Percentiles rank a stretch among this genome's conserved stretches.
Conservation (phyloP, 2,113 vertebrate species). For the Brienomyrus longianalis region DNA sequence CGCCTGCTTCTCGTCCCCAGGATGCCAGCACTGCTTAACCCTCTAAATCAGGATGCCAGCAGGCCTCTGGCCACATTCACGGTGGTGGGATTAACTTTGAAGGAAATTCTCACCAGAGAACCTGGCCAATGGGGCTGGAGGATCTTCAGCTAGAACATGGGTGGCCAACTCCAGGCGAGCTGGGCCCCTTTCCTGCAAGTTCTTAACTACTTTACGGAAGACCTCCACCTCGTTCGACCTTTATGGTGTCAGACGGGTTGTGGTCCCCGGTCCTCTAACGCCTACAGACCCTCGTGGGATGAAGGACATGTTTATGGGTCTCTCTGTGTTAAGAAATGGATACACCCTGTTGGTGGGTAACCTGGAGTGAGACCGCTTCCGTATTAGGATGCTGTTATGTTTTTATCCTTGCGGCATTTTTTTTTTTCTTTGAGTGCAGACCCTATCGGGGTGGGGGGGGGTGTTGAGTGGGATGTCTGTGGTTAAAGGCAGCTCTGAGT, state of each 20-base stretch:
- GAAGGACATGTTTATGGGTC: neutral
- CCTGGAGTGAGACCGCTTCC: neutral
- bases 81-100: neutral
- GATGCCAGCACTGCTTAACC: slow-evolving; percentile 13
- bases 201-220: neutral
- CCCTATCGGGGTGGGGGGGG: no score
- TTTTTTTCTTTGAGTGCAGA: neutral
- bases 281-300: neutral
- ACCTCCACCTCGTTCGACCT: neutral
- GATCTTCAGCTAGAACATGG: slow-evolving; percentile 4
- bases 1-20: neutral
- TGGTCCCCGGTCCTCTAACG: neutral
- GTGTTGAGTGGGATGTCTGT: neutral
- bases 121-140: neutral
- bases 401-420: neutral
- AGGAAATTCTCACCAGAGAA: neutral
- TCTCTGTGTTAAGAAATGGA: neutral
- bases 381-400: neutral
- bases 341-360: neutral
- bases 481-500: neutral
- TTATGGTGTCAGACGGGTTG: neutral
- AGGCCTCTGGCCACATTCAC: neutral
- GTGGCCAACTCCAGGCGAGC: neutral
- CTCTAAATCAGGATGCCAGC: neutral
- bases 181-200: neutral